These are phyloP conservation scores for Beroe ovata DNA, from an alignment of 37 sponge, comb jelly and placozoan genomes.

Conservation along the genomic window DNA sequence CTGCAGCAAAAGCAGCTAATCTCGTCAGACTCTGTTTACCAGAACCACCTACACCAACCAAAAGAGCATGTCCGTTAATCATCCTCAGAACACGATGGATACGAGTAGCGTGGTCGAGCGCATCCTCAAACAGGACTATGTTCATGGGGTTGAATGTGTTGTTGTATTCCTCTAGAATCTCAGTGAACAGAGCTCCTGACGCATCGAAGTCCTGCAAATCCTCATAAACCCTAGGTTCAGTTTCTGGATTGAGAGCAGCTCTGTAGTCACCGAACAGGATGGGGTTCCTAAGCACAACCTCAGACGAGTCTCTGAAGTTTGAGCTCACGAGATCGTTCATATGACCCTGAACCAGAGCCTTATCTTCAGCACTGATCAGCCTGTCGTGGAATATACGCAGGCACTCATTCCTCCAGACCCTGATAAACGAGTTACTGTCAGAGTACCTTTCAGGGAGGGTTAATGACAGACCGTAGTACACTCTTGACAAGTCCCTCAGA, in stretches of 20 bases:
- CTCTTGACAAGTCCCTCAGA: constrained; percentile 93
- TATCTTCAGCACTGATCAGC: constrained; percentile 87
- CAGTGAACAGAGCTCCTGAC: constrained; percentile 82
- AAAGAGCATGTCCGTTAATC: constrained; percentile 92
- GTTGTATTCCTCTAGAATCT: constrained; percentile 96
- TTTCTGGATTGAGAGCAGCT: constrained; percentile 85
- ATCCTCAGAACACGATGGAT: constrained; percentile 93
- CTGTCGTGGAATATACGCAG: constrained; percentile 92
- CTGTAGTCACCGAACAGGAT: constrained; percentile 92
- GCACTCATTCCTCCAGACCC: constrained; percentile 98
- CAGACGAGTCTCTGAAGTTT: constrained; percentile 74
- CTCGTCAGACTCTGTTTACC: constrained; percentile 94
- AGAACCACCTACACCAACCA: constrained; percentile 98
- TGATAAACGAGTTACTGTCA: constrained; percentile 68
- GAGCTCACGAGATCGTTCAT: constrained; percentile 77
- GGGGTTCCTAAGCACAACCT: constrained; percentile 81
- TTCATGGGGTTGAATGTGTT: constrained; percentile 86
- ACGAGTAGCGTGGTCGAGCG: constrained; percentile 92
- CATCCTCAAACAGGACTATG: constrained; percentile 97
- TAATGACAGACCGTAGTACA: constrained; percentile 91
- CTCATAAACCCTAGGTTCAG: constrained; percentile 85
- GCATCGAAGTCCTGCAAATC: constrained; percentile 93
- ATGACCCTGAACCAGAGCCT: constrained; percentile 75
- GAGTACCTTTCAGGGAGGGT: constrained; percentile 83
- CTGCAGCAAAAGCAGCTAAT: constrained; percentile 96